phyloP scores from a whole-genome alignment of 2,797 vertebrate genomes.

The Chrosomus eos region DNA sequence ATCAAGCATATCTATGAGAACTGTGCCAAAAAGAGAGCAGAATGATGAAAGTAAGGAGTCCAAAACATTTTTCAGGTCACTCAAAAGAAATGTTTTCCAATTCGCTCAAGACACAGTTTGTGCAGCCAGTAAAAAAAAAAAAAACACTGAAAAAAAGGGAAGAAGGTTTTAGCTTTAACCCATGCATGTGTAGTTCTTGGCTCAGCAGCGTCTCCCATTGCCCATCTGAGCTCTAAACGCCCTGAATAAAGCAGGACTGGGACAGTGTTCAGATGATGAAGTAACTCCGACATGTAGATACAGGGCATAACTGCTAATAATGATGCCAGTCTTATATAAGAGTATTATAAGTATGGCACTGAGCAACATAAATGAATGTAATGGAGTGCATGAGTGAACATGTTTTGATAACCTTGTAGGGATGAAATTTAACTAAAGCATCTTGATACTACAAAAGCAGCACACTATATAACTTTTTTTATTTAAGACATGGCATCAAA shows the following conservation, averaged over 20 bases:
- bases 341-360: background rate
- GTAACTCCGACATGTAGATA: background rate
- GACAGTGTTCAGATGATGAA: background rate
- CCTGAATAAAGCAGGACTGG: background rate
- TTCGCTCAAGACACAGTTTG: conserved; percentile 52
- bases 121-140: conserved; percentile 47
- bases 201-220: background rate
- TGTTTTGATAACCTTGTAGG: background rate
- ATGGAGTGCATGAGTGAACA: background rate
- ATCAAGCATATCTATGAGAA: background rate
- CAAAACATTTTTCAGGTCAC: background rate
- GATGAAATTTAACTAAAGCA: background rate
- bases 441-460: background rate
- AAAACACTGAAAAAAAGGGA: background rate
- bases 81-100: conserved; percentile 36
- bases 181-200: conserved; percentile 6
- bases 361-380: background rate
- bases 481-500: background rate
- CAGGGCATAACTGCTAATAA: background rate
- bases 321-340: background rate
- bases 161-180: conserved; percentile 32
- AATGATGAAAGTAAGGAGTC: conserved; percentile 28
- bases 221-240: conserved; percentile 1
- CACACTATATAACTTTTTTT: background rate
- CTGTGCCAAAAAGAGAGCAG: conserved; percentile 22